Conservation (phyloP, 2,888 invertebrate genomes). For the Morpho achilles region DNA sequence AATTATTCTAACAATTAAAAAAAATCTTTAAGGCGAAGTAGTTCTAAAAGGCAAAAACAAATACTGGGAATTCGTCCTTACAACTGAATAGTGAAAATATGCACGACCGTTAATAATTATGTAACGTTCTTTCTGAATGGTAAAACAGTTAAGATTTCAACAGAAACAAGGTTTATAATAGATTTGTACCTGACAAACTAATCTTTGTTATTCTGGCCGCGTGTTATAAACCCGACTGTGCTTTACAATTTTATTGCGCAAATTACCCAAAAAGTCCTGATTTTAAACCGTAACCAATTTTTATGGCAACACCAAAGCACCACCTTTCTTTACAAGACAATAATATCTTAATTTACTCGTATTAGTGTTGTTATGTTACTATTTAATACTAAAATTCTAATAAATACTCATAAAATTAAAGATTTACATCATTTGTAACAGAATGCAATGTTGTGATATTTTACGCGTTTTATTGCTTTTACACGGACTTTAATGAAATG, state of each 20-base stretch:
- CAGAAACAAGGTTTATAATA: slow-evolving; percentile 46
- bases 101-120: slow-evolving; percentile 50
- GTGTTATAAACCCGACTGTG: slow-evolving; percentile 17
- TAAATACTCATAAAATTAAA: slow-evolving; percentile 17
- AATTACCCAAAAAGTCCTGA: slow-evolving; percentile 21
- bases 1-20: too few species aligned
- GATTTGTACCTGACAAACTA: slow-evolving; percentile 49
- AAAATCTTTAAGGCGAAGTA: too few species aligned
- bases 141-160: slow-evolving; percentile 54
- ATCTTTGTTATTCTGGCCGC: slow-evolving; percentile 24
- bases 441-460: slow-evolving; percentile 12
- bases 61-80: slow-evolving; percentile 5
- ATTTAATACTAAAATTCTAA: slow-evolving; percentile 2
- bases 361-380: neutral
- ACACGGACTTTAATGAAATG: slow-evolving; percentile 23
- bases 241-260: slow-evolving; percentile 30
- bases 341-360: slow-evolving; percentile 5
- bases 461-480: slow-evolving; percentile 22
- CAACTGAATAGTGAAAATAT: slow-evolving; percentile 40
- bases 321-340: neutral
- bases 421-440: slow-evolving; percentile 14
- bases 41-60: slow-evolving; percentile 13
- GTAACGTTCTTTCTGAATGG: slow-evolving; percentile 49
- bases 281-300: slow-evolving; percentile 11
- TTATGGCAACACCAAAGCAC: slow-evolving; percentile 7